Conservation (phyloP, 2,888 invertebrate genomes). For the Baccha elongata region DNA sequence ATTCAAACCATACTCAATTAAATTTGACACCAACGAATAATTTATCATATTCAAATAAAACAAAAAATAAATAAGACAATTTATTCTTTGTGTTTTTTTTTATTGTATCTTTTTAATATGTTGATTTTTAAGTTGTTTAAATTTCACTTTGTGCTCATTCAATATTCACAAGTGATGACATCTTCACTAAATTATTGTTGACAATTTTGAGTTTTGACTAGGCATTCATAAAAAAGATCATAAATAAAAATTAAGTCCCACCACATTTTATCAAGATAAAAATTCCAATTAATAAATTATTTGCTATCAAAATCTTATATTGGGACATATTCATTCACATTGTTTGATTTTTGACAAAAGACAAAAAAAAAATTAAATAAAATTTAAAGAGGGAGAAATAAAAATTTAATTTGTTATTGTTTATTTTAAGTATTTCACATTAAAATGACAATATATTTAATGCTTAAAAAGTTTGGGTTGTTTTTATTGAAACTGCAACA, state of each 20-base stretch:
- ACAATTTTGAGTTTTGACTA: conserved; percentile 49
- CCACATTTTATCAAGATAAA: neutral
- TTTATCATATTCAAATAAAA: conserved; percentile 42
- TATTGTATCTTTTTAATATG: neutral
- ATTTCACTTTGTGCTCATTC: conserved; percentile 49
- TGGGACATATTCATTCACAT: neutral
- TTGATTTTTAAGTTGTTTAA: conserved; percentile 24
- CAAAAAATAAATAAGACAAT: conserved; percentile 4
- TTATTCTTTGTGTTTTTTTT: neutral
- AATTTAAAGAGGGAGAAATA: too few relatives aligned
- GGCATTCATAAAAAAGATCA: conserved; percentile 16
- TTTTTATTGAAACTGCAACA: too few relatives aligned
- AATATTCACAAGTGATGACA: conserved; percentile 37
- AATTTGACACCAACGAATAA: conserved; percentile 45
- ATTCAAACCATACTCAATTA: conserved; percentile 55
- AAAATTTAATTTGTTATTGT: too few relatives aligned
- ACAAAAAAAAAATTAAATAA: too few relatives aligned
- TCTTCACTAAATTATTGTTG: conserved; percentile 41
- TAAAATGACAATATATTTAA: too few relatives aligned
- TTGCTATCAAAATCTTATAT: neutral
- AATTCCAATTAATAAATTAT: neutral
- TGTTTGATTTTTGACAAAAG: neutral
- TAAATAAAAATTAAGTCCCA: conserved; percentile 18
- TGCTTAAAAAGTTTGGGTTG: too few relatives aligned
- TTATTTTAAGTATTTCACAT: too few relatives aligned